Evolutionary conservation across 2,888 invertebrate species (phyloP).

Genomic region (Nomada goodeniana): DNA sequence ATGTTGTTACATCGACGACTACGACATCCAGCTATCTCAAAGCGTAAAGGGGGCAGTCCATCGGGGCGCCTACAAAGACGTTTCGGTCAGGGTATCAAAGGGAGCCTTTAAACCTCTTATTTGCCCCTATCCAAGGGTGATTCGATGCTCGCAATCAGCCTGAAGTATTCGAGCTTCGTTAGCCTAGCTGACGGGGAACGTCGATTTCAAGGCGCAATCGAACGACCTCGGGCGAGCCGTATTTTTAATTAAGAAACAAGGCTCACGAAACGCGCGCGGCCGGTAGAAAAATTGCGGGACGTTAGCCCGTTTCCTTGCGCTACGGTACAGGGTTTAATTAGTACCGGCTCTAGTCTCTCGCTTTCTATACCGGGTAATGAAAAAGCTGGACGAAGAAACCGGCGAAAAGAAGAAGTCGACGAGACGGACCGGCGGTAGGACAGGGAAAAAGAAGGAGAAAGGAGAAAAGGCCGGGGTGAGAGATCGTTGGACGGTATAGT

Average conservation of each 20-base stretch:
- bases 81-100: conserved; percentile 11
- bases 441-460: conserved; percentile 26
- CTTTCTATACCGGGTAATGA: conserved; percentile 39
- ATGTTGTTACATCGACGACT: too few relatives aligned
- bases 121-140: neutral
- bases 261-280: conserved; percentile 47
- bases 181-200: neutral
- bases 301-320: conserved; percentile 53
- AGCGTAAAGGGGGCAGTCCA: too few relatives aligned
- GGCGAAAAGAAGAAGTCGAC: conserved; percentile 28
- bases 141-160: conserved; percentile 6
- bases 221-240: conserved; percentile 30
- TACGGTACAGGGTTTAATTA: conserved; percentile 76
- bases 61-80: neutral
- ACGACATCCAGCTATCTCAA: neutral
- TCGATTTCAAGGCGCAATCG: conserved; percentile 36
- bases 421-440: neutral
- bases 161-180: conserved; percentile 21
- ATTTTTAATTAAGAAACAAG: conserved; percentile 76
- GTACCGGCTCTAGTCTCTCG: conserved; percentile 61
- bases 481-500: conserved; percentile 29
- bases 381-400: conserved; percentile 33
- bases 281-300: conserved; percentile 56
- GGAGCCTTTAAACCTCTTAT: neutral
- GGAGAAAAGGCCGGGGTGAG: neutral